Evolutionary conservation across 2,888 invertebrate species (phyloP), one percentile per base, ranked within the genome.

Genomic region (Lycia hirtaria): DNA sequence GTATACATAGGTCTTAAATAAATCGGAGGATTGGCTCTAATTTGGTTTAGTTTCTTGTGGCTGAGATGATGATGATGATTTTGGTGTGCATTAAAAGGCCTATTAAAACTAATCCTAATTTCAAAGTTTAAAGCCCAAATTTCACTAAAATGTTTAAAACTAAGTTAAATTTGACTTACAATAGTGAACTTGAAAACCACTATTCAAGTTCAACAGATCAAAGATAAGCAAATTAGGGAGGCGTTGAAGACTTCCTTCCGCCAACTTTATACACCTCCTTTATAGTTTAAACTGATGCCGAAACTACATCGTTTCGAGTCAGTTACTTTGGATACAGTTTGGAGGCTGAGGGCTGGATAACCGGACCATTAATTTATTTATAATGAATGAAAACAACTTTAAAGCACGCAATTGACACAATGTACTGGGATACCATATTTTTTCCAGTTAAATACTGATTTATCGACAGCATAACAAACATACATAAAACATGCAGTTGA

Each of bases 161-260:
- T n/a, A n/a, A 15, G 15, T 7, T 7, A 2, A 33, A 33, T 6
- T 4, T 30, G 33, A 7, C 9, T 15, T 33, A 15, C 35, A 15
- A 15, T 17, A 7, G 9, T 33, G 15, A 35, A 35, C 17, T 19
- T 17, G 35, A 35, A 35, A 4, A 4, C 12, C 1, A 10, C 15
- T 17, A 35, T 22, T 37, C 35, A 17, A 15, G 20, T 12, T 14
- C 17, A 35, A 4, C 10, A 35, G 52, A 53, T 45, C 43, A 37
- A 37, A 52, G 45, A 38, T 28, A 44, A 30, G 28, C 28, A 45
- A 45, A 53, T 45, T 53, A 53, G 9, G 38, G 44, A 45, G 45
- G 45, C 28, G 45, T 38, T 38, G 30, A 26, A 17, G 26, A 33
- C 17, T 35, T 26, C 17, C 22, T 26, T 45, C 52, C 14, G 22